Percentiles rank a stretch among this genome's conserved stretches.
Evolutionary conservation across 92 coral and sea anemone genomes (phyloP).

Genomic region (Umimayanthus kanabou): DNA sequence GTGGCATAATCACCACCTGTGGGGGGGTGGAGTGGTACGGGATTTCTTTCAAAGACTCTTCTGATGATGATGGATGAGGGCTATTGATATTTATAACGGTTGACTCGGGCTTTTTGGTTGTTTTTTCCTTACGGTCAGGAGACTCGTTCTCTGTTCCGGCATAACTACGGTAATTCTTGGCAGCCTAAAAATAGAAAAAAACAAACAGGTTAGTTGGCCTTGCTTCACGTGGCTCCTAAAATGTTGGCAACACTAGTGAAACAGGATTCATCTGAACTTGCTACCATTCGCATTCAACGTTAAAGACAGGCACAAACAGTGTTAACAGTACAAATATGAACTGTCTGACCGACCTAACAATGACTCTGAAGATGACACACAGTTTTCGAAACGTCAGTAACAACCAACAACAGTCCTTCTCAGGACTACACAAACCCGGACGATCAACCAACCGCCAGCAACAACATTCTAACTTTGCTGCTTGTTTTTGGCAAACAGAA

Average conservation of each 20-base stretch:
- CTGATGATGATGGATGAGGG: slow-evolving; percentile 33
- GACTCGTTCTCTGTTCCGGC: slow-evolving; percentile 25
- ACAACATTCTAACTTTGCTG: too few species aligned
- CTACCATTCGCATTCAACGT: too few species aligned
- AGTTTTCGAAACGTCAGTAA: too few species aligned
- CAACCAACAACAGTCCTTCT: too few species aligned
- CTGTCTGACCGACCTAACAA: too few species aligned
- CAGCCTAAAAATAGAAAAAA: background rate
- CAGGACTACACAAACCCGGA: too few species aligned
- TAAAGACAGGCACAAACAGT: too few species aligned
- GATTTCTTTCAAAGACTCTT: slow-evolving; percentile 42
- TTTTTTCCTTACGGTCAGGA: background rate
- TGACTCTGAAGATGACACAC: too few species aligned
- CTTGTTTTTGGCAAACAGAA: too few species aligned
- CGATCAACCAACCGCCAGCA: too few species aligned
- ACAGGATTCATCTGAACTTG: too few species aligned
- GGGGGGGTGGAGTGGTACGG: slow-evolving; percentile 7
- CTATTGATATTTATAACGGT: slow-evolving; percentile 19
- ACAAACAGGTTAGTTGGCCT: background rate
- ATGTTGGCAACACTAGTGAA: background rate
- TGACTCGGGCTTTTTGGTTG: background rate
- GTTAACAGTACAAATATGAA: too few species aligned
- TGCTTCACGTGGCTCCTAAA: background rate
- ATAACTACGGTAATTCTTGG: slow-evolving; percentile 37
- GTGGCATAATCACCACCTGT: background rate